These are phyloP conservation scores for Alviniconcha strummeri DNA, from an alignment of 2,888 invertebrate species.

Conservation along the genomic window DNA sequence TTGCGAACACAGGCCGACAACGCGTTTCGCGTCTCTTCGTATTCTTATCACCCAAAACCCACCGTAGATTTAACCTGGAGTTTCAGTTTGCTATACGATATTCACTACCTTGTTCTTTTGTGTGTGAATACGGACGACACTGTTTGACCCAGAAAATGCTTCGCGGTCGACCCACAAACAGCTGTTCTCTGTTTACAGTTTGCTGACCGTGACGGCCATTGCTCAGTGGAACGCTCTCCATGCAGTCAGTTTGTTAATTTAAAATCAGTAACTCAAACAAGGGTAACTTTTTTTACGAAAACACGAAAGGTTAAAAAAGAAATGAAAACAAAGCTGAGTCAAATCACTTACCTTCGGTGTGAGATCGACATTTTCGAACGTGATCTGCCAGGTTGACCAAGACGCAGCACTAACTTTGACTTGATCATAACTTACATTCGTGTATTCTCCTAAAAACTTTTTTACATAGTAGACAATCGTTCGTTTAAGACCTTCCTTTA, in stretches of 20 bases:
- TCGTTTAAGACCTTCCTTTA: not conserved
- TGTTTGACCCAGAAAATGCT: not conserved
- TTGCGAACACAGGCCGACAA: too few species aligned
- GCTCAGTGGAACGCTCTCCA: not conserved
- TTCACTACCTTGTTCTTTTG: too few species aligned
- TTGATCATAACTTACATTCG: not conserved
- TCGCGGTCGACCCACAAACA: not conserved
- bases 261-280: not conserved
- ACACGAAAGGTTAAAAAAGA: not conserved
- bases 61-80: too few species aligned
- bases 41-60: too few species aligned
- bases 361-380: not conserved
- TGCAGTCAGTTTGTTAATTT: not conserved
- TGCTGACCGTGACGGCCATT: not conserved
- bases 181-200: slow-evolving; percentile 20
- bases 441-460: not conserved
- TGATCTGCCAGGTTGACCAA: not conserved
- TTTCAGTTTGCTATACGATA: too few species aligned
- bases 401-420: not conserved
- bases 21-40: too few species aligned
- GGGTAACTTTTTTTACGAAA: not conserved
- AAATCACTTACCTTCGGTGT: not conserved
- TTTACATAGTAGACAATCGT: not conserved
- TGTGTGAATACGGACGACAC: too few species aligned
- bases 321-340: not conserved